Evolutionary conservation across 2,113 vertebrate genomes (phyloP), one percentile per base, ranked within the genome.

Genomic region (Hippocampus guttulatus): DNA sequence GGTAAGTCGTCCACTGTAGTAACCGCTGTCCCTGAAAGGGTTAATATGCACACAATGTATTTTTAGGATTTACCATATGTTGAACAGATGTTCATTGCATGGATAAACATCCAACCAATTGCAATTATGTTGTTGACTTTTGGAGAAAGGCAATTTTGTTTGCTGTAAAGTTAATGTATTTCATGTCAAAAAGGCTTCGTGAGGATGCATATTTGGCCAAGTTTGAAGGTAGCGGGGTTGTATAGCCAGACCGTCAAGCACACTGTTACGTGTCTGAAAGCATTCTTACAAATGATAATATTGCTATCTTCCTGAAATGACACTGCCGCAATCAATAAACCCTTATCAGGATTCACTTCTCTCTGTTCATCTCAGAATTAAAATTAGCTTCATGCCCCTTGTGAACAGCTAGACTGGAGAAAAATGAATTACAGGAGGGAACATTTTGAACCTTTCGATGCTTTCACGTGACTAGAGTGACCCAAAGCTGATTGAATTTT

Each of bases 221-320:
- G 30, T 33, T 33, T 4, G 43, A 54, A 47, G 66, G 70, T 41
- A 69, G 54, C 68, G 68, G 16, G 67, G 40, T 54, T n/a, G 30
- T 8, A 65, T 27, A 64, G 64, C 54, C 18, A 54, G 45, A n/a
- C n/a, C 15, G 65, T 2, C 30, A 54, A 67, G 47, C 51, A 66
- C 73, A 76, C 71, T 71, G 47, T 33, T 41, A 27, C 71, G 14
- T 25, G 64, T 41, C 74, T 75, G 69, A 87, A 70, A 78, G 76
- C 67, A 41, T 77, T 47, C 58, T 68, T 47, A 63, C 70, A 41
- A 33, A 67, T 61, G 68, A 63, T 63, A 63, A 11, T 70, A 78
- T 67, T 71, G 75, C 76, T 70, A 78, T 69, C 81, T 82, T 86
- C 79, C 74, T 79, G 79, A 88, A 86, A 88, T 76, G 74, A 85